These are phyloP conservation scores for Radopholus similis DNA, from an alignment of 1,140 invertebrate species.

Conservation along the genomic window DNA sequence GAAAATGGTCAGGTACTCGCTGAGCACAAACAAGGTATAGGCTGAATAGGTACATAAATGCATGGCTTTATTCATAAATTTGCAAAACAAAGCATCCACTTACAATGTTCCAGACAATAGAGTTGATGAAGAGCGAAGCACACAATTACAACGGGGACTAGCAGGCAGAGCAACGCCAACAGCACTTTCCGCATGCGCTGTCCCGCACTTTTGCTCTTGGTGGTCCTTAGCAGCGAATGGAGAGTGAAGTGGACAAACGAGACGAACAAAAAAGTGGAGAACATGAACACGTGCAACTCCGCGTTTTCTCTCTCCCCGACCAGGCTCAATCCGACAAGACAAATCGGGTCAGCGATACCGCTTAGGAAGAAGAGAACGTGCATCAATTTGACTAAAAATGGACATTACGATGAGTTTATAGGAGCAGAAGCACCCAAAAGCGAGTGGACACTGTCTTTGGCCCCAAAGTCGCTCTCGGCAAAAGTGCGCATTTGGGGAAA, in stretches of 20 bases:
- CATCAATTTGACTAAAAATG: background rate
- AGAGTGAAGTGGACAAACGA: constrained; percentile 6
- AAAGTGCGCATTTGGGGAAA: too few species aligned
- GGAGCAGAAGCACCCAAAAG: too few species aligned
- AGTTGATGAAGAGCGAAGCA: constrained; percentile 12
- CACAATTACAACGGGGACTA: constrained; percentile 1
- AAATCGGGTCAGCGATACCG: constrained; percentile 26
- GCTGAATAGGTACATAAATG: background rate
- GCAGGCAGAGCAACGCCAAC: background rate
- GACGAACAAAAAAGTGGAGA: constrained; percentile 7
- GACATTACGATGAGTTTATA: background rate
- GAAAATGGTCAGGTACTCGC: constrained; percentile 6
- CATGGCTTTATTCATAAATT: too few species aligned
- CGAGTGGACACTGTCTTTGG: too few species aligned
- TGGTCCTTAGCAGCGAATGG: constrained; percentile 6
- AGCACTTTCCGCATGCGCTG: background rate
- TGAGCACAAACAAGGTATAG: constrained; percentile 5
- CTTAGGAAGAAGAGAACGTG: background rate
- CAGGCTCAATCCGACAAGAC: constrained; percentile 25
- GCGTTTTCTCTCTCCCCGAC: constrained; percentile 36
- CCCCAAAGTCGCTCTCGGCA: too few species aligned
- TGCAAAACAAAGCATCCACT: background rate
- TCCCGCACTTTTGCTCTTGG: background rate
- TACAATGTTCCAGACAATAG: background rate
- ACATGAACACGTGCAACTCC: constrained; percentile 30